Evolutionary conservation across 2,888 invertebrate genomes (phyloP).

Genomic region (Himalopsyche kuldschensis): DNA sequence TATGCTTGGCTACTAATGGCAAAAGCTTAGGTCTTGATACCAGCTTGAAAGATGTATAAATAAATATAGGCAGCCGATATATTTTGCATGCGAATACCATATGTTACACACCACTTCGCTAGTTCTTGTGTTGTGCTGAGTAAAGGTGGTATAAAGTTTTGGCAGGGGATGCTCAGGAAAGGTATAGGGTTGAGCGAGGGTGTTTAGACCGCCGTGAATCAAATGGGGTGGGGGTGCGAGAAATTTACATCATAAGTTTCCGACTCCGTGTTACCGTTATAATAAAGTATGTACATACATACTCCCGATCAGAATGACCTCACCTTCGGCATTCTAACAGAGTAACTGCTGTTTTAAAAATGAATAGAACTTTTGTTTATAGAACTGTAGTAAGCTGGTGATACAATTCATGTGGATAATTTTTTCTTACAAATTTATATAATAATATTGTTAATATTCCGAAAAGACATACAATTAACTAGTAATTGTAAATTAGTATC

Average conservation of each 20-base stretch:
- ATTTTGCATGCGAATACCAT: not conserved
- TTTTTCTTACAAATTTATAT: no score
- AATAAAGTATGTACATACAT: constrained; percentile 4
- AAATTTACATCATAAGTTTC: constrained; percentile 28
- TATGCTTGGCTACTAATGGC: no score
- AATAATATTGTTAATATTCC: no score
- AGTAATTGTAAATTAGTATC: no score
- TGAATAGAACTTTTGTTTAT: no score
- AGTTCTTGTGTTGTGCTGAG: not conserved
- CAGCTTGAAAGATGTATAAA: no score
- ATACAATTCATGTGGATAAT: no score
- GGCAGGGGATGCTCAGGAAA: not conserved
- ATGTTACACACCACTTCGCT: not conserved
- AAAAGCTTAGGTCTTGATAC: no score
- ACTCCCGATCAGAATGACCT: not conserved
- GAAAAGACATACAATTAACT: no score
- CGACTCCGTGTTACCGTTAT: constrained; percentile 3
- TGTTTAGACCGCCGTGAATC: not conserved
- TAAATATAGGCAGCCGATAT: not conserved
- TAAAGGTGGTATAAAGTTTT: not conserved
- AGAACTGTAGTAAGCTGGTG: no score
- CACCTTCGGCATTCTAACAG: not conserved
- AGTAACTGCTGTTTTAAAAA: not conserved
- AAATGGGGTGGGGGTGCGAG: not conserved
- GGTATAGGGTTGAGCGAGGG: not conserved